Percentiles rank a stretch among this genome's conserved stretches.
Conservation (phyloP, 1,140 invertebrate genomes). For the Drosophila nikananu region DNA sequence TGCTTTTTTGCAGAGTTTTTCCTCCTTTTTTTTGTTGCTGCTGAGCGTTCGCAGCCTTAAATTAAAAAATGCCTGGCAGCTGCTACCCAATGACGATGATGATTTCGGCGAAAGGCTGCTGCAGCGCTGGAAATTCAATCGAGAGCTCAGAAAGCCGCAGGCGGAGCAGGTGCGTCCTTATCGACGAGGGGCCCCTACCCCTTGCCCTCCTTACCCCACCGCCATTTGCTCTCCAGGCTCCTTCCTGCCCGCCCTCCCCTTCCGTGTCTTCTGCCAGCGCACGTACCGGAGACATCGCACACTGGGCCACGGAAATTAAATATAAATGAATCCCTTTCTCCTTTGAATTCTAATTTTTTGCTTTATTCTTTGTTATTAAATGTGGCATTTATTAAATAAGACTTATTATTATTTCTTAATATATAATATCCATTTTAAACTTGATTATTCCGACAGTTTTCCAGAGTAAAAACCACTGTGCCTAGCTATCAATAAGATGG, state of each 20-base stretch:
- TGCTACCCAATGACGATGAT: constrained; percentile 49
- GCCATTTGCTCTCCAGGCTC: neutral
- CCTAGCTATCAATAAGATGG: constrained; percentile 33
- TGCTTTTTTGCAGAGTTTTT: neutral
- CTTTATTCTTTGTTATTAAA: neutral
- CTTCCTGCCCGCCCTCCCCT: neutral
- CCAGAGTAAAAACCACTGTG: neutral
- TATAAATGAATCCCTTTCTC: neutral
- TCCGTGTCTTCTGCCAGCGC: constrained; percentile 27
- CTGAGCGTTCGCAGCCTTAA: constrained; percentile 34
- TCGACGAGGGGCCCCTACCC: constrained; percentile 15
- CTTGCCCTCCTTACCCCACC: neutral
- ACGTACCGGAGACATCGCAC: constrained; percentile 34
- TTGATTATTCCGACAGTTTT: neutral
- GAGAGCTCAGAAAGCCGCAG: constrained; percentile 60
- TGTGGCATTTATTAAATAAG: neutral
- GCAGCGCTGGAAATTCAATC: constrained; percentile 60
- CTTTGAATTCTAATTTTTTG: neutral
- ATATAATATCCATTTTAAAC: neutral
- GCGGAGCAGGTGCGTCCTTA: constrained; percentile 68
- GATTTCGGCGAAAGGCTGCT: constrained; percentile 21
- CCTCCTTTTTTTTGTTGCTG: neutral
- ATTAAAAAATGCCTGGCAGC: constrained; percentile 70
- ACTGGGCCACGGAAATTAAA: constrained; percentile 5
- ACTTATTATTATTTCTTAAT: neutral